phyloP scores from a whole-genome alignment of 2,797 vertebrate genomes.

The Sphaeramia orbicularis region DNA sequence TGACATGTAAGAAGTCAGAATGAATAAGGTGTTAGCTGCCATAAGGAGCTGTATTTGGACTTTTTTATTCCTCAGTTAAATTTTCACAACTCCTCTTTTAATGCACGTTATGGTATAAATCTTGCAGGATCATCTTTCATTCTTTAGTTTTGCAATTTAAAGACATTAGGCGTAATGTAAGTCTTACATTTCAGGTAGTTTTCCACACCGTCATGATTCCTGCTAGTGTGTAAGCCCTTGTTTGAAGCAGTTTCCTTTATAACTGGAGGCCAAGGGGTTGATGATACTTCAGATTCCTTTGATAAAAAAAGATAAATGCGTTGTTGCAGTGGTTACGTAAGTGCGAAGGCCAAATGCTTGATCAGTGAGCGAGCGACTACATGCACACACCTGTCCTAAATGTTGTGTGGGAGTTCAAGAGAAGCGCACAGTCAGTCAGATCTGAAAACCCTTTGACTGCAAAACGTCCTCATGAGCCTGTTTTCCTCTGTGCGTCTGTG shows the following conservation, averaged over 20 bases:
- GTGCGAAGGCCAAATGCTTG: conserved; percentile 40
- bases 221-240: not conserved
- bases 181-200: conserved; percentile 20
- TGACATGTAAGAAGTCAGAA: not conserved
- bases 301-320: conserved; percentile 21
- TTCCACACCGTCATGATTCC: not conserved
- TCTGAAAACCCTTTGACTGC: conserved; percentile 78
- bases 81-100: not conserved
- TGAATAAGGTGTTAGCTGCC: not conserved
- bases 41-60: conserved; percentile 9
- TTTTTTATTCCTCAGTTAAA: not conserved
- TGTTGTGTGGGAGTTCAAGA: conserved; percentile 5
- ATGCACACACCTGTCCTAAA: not conserved
- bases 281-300: conserved; percentile 10
- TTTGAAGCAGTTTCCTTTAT: conserved; percentile 1
- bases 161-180: not conserved
- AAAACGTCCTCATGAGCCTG: conserved; percentile 49
- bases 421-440: conserved; percentile 49
- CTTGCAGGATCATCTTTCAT: not conserved
- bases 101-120: not conserved
- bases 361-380: not conserved
- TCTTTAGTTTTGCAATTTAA: not conserved
- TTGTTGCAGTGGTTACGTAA: conserved; percentile 4
- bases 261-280: not conserved
- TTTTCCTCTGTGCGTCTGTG: conserved; percentile 17